Conservation (phyloP, 2,113 vertebrate genomes). For the Chionis minor region DNA sequence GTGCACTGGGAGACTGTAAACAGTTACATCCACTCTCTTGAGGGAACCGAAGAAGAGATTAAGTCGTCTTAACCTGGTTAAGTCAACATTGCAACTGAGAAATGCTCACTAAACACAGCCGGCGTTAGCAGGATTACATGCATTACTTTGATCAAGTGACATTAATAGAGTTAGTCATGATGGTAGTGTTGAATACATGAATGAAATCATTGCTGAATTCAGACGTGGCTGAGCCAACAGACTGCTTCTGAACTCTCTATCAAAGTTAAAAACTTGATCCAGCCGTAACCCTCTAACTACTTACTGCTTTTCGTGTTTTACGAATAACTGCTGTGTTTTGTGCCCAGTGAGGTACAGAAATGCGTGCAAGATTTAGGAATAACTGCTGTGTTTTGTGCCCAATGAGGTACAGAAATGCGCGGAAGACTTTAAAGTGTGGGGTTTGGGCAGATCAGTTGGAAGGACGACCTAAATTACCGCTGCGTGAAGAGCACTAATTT, state of each 20-base stretch:
- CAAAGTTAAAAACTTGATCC: not conserved
- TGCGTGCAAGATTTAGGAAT: too few relatives aligned
- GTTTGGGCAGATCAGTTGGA: not conserved
- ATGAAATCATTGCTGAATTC: not conserved
- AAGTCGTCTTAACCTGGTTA: constrained; percentile 30
- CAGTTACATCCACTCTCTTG: not conserved
- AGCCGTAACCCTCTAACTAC: not conserved
- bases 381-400: not conserved
- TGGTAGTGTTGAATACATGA: not conserved
- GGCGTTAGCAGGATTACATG: not conserved
- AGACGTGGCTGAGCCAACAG: not conserved
- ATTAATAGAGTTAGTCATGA: not conserved
- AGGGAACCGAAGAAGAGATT: not conserved
- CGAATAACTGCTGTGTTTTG: not conserved
- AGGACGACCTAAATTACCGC: not conserved
- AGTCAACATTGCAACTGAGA: constrained; percentile 46
- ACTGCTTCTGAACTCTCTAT: not conserved
- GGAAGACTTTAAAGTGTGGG: not conserved
- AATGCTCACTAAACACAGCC: not conserved
- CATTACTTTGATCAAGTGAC: constrained; percentile 46
- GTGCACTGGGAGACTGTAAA: not conserved
- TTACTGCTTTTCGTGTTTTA: not conserved
- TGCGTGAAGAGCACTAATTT: not conserved
- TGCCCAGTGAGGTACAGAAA: not conserved
- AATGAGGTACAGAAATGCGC: not conserved